phyloP scores from a whole-genome alignment of 2,797 vertebrate species.

The Falco columbarius region DNA sequence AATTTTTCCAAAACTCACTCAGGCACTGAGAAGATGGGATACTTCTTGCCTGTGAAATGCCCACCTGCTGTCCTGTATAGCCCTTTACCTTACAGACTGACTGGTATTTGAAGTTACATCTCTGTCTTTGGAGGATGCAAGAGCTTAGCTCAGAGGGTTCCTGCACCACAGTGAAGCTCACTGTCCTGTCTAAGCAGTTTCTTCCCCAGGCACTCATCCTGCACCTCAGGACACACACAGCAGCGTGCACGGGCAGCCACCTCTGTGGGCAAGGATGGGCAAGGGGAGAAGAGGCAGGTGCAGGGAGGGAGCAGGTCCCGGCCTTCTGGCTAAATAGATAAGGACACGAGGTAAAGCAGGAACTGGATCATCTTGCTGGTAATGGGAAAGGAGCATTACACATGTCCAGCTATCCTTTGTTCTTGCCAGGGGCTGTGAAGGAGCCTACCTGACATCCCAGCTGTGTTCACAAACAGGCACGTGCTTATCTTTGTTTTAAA shows the following conservation, averaged over 20 bases:
- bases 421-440: not conserved
- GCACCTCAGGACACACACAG: not conserved
- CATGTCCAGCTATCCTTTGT: not conserved
- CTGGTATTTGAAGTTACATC: not conserved
- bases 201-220: not conserved
- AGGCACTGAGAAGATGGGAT: not conserved
- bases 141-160: not conserved
- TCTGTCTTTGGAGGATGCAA: not conserved
- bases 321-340: not conserved
- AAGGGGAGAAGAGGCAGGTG: not conserved
- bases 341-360: not conserved
- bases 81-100: not conserved
- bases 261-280: not conserved
- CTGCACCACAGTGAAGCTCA: not conserved
- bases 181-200: not conserved
- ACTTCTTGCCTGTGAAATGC: not conserved
- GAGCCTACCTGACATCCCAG: not conserved
- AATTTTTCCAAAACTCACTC: not conserved
- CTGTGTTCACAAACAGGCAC: not conserved
- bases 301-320: not conserved
- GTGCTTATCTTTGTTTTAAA: not conserved
- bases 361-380: not conserved
- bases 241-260: not conserved
- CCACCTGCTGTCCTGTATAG: not conserved
- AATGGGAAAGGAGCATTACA: not conserved